phyloP scores from a whole-genome alignment of 1,140 invertebrate genomes.

The Penaeus indicus region DNA sequence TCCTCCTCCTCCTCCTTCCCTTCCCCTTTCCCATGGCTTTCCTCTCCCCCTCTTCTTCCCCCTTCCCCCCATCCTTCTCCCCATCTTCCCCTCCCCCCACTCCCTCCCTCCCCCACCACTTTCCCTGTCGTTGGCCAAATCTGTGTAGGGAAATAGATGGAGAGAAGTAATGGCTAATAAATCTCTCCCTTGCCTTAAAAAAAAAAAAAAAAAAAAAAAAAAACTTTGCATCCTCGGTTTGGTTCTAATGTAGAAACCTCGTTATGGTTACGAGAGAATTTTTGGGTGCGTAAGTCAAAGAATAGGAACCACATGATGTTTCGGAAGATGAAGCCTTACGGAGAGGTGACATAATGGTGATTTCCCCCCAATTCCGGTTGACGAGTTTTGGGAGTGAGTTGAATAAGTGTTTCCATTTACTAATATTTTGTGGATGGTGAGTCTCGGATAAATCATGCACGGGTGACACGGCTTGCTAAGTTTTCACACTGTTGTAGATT shows the following conservation, averaged over 20 bases:
- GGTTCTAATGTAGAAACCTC: slow-evolving; percentile 58
- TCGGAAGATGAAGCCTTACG: background rate
- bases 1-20: background rate
- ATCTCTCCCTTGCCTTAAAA: slow-evolving; percentile 22
- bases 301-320: background rate
- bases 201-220: slow-evolving; percentile 36
- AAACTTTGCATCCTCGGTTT: slow-evolving; percentile 53
- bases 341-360: too few relatives aligned
- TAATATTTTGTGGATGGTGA: too few relatives aligned
- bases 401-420: too few relatives aligned
- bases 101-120: slow-evolving; percentile 14
- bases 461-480: too few relatives aligned
- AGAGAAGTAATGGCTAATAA: slow-evolving; percentile 58
- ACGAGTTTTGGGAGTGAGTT: too few relatives aligned
- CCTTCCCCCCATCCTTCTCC: background rate
- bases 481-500: too few relatives aligned
- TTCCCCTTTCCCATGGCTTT: background rate
- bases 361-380: too few relatives aligned
- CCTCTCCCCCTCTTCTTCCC: background rate
- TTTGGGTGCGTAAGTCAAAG: slow-evolving; percentile 48
- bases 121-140: slow-evolving; percentile 59
- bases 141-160: slow-evolving; percentile 63
- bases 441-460: too few relatives aligned
- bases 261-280: slow-evolving; percentile 43
- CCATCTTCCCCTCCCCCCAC: slow-evolving; percentile 38